These are phyloP conservation scores for Polypterus bichir DNA, from an alignment of 2,113 vertebrate genomes.

Conservation along the genomic window DNA sequence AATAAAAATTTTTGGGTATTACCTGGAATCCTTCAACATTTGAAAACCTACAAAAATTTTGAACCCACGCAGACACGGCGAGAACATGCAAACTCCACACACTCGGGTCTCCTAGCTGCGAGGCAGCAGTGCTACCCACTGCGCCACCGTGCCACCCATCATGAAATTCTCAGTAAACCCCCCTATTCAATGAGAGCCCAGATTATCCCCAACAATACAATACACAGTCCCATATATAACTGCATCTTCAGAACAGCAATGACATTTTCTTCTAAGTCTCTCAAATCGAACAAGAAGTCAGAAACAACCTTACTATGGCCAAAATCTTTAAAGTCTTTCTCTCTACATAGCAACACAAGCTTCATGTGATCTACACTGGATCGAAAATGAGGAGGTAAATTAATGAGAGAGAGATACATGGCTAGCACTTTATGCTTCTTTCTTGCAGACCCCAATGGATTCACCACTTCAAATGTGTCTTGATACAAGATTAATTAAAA, in stretches of 20 bases:
- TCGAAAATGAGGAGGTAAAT: constrained; percentile 13
- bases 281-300: constrained; percentile 16
- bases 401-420: constrained; percentile 23
- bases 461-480: constrained; percentile 22
- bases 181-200: constrained; percentile 18
- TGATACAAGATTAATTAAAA: constrained; percentile 22
- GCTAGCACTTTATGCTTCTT: constrained; percentile 19
- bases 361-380: constrained; percentile 21
- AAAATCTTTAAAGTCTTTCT: constrained; percentile 23
- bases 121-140: too few relatives aligned
- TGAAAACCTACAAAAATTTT: too few relatives aligned
- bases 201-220: constrained; percentile 20
- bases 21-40: too few relatives aligned
- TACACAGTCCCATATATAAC: constrained; percentile 14
- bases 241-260: constrained; percentile 10
- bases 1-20: too few relatives aligned
- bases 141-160: too few relatives aligned
- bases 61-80: constrained; percentile 6
- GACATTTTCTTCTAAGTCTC: constrained; percentile 17
- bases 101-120: constrained; percentile 12
- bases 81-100: constrained; percentile 24
- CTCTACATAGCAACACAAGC: constrained; percentile 11
- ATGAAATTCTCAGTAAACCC: constrained; percentile 23
- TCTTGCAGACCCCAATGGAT: constrained; percentile 15
- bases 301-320: constrained; percentile 15